phyloP scores from a whole-genome alignment of 2,797 vertebrate genomes.

The Sebastolobus alascanus region DNA sequence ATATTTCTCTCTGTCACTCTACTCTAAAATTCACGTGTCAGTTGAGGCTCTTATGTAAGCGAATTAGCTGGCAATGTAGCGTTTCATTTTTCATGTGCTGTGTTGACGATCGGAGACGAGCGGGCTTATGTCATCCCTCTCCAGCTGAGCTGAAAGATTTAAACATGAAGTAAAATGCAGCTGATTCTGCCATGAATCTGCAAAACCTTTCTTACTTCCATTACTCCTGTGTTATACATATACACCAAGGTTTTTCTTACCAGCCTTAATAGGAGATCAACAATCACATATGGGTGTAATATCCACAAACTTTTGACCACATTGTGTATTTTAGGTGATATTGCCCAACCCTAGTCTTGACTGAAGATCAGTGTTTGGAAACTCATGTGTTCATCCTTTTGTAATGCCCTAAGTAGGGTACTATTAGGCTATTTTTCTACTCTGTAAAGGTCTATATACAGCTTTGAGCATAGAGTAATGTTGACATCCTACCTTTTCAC shows the following conservation, averaged over 20 bases:
- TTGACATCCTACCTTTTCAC: neutral
- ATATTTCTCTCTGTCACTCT: conserved; percentile 29
- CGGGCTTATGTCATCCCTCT: conserved; percentile 59
- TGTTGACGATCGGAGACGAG: conserved; percentile 51
- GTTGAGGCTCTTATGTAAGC: conserved; percentile 72
- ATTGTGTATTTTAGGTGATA: neutral
- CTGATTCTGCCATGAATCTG: conserved; percentile 31
- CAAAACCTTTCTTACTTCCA: conserved; percentile 14
- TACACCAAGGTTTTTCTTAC: neutral
- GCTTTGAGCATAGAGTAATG: neutral
- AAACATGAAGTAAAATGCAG: conserved; percentile 21
- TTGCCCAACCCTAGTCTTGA: neutral
- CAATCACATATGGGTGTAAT: neutral
- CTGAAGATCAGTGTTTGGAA: neutral
- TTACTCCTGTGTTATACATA: neutral
- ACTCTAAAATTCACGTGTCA: conserved; percentile 48
- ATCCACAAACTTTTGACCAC: neutral
- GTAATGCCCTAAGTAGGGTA: neutral
- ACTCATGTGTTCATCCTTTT: neutral
- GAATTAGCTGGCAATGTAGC: conserved; percentile 63
- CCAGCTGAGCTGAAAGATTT: conserved; percentile 46
- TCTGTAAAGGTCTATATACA: neutral
- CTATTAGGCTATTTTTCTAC: neutral
- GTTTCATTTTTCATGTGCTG: conserved; percentile 72
- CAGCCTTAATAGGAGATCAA: neutral